These are phyloP conservation scores for Drosophila mercatorum DNA, from an alignment of 2,888 invertebrate species.

Conservation along the genomic window DNA sequence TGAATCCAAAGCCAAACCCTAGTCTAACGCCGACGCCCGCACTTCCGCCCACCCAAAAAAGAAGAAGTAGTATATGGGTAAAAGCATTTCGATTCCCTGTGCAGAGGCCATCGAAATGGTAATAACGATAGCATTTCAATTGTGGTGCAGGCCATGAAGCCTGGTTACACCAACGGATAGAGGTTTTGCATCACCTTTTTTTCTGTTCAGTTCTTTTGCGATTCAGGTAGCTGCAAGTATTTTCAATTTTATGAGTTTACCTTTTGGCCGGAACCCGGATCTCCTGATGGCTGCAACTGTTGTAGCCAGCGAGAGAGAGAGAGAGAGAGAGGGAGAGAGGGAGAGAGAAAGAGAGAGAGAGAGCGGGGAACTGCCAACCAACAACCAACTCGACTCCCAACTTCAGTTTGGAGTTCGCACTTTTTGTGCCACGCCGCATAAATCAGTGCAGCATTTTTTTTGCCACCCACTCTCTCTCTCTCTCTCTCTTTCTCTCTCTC, in stretches of 20 bases:
- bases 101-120: constrained; percentile 56
- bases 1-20: constrained; percentile 13
- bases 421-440: constrained; percentile 65
- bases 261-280: constrained; percentile 50
- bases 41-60: not conserved
- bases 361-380: constrained; percentile 17
- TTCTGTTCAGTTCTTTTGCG: constrained; percentile 26
- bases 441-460: constrained; percentile 65
- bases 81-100: constrained; percentile 14
- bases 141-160: constrained; percentile 44
- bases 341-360: not conserved
- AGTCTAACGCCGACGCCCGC: not conserved
- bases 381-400: constrained; percentile 28
- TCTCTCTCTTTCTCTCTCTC: not conserved
- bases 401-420: constrained; percentile 60
- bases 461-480: not conserved
- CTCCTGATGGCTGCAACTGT: constrained; percentile 36
- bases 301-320: constrained; percentile 1
- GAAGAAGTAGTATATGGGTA: not conserved
- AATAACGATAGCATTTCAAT: constrained; percentile 73
- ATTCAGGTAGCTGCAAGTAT: constrained; percentile 61
- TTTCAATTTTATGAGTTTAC: constrained; percentile 74
- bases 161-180: constrained; percentile 16
- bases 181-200: constrained; percentile 12
- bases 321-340: not conserved